Base-by-base conservation (phyloP, 2,113 vertebrate species). In the Actenoides lindsayi region DNA sequence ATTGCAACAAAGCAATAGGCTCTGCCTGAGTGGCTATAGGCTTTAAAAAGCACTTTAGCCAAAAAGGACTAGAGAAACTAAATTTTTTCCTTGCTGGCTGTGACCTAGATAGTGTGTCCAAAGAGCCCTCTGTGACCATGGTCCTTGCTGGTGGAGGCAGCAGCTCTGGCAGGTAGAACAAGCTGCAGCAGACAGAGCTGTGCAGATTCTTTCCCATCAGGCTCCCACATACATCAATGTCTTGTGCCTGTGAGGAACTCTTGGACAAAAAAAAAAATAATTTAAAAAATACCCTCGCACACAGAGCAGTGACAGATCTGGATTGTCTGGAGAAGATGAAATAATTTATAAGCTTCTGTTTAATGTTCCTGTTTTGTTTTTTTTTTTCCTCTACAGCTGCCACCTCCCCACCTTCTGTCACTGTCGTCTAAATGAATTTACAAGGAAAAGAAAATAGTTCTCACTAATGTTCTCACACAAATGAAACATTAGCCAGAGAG, bases 381-480 rank as follows among this genome's bases (percentile, higher is more conserved):
- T 70, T 71, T 63, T 75, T 78, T 35, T 54, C 41, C 5, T 3
- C 25, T 89, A 9, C 90, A 89, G 89, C 93, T 94, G 93, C 89
- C 93, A 95, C 93, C 90, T 96, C 96, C 89, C 95, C 51, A 92
- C 96, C 94, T 97, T 95, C 95, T 95, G 95, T 96, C 93, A 87
- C 73, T 93, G 89, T 91, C 54, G 0, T 73, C 89, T 87, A 89
- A 94, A 93, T 89, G 84, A 93, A 94, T 97, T 94, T 95, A 94
- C 94, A 93, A 94, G 94, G 87, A 86, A 84, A 95, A 92, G 91
- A 93, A 96, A 94, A 93, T 90, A 96, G 90, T 96, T 96, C 90
- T 96, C 2, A 4, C 91, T 97, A 87, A 96, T 94, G 94, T 97
- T 97, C 95, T 96, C 64, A 76, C 90, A 94, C 94, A 97, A 97